These are phyloP conservation scores for Temnothorax rugatulus DNA, from an alignment of 2,888 invertebrate species.

Conservation along the genomic window DNA sequence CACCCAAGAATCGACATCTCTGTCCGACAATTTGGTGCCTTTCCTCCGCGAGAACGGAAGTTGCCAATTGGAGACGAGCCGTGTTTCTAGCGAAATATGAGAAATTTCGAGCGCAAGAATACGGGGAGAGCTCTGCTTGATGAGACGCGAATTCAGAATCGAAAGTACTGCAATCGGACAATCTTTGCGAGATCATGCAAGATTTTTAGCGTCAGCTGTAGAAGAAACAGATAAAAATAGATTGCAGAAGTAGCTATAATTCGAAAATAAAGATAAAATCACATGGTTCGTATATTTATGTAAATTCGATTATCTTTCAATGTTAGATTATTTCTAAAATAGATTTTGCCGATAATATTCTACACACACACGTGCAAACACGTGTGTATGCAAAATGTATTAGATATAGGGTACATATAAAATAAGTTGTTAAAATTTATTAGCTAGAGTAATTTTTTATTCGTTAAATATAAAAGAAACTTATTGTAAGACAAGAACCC, in stretches of 20 bases:
- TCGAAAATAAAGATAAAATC: not conserved
- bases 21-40: slow-evolving; percentile 7
- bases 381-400: not conserved
- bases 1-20: slow-evolving; percentile 69
- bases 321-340: not conserved
- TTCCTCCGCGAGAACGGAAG: not conserved
- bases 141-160: not conserved
- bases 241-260: not conserved
- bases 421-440: not conserved
- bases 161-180: not conserved
- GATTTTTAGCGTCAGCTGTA: not conserved
- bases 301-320: not conserved
- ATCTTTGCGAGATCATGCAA: not conserved
- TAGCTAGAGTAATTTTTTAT: not conserved
- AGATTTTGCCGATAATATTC: not conserved
- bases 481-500: not conserved
- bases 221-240: not conserved
- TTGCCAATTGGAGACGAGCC: not conserved
- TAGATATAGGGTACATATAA: not conserved
- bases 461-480: not conserved
- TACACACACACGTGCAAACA: not conserved
- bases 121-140: not conserved
- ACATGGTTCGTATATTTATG: not conserved
- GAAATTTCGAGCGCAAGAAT: not conserved
- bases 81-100: not conserved